Evolutionary conservation across 2,888 invertebrate species (phyloP), one percentile per base, ranked within the genome.

Genomic region (Plebejus melissa): DNA sequence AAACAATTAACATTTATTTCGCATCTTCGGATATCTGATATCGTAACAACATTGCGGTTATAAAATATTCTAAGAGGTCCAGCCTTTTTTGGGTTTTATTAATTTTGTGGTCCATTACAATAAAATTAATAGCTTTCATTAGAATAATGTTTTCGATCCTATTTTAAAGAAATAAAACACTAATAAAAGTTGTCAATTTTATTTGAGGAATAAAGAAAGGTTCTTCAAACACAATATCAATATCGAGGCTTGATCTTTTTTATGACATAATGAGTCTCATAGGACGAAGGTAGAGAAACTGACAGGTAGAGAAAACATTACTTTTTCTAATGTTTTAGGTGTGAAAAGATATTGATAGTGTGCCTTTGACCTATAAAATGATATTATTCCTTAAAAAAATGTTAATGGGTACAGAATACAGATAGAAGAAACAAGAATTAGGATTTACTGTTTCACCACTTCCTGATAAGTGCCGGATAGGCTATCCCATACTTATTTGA

Each of bases 1-100:
- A 22, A 72, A 72, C 72, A 54, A 72, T 72, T 72, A 72, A 54
- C 72, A 72, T 72, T 28, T 50, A 54, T 72, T 72, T 54, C 54
- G 72, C 71, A 22, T 41, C 41, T 46, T 46, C 32, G 28, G 28
- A 28, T 50, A 54, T 72, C 50, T 13, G 54, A 54, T 54, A 50
- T 72, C 65, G 5, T 28, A 28, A 4, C 22, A 71, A 16, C 22
- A 41, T 41, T 70, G 13, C 41, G 38, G 7, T 41, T 58, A 65
- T 65, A 38, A 38, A 69, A 70, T 70, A 70, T 41, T 4, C 22
- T 28, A 65, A 65, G 32, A 65, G 65, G 65, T 65, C 65, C 65
- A 36, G 32, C 65, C 65, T 36, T 65, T 65, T 36, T 32, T 32
- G 65, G 65, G 6, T 32, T 65, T 65, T 36, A 65, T 65, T 65